Evolutionary conservation across 2,113 vertebrate species (phyloP).

Genomic region (Daphoenositta chrysoptera): DNA sequence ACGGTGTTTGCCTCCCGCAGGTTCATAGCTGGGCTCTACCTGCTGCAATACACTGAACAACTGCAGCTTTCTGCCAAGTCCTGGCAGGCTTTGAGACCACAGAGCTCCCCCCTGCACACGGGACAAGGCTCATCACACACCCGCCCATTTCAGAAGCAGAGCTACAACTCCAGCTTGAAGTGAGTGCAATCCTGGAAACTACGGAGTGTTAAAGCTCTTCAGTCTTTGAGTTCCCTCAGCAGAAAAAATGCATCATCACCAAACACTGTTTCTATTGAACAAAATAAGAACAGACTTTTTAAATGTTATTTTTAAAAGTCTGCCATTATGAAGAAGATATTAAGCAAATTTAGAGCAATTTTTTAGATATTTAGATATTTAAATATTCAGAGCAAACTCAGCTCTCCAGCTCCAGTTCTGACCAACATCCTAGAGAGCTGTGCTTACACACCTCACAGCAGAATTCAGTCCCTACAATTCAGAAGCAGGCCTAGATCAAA

Average conservation of each 20-base stretch:
- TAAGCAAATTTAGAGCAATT: not conserved
- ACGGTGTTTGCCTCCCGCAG: accelerated
- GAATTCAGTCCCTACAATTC: not conserved
- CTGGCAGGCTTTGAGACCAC: not conserved
- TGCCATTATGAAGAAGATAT: not conserved
- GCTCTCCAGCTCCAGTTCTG: not conserved
- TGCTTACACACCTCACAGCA: not conserved
- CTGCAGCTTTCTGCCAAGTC: not conserved
- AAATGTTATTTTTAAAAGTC: not conserved
- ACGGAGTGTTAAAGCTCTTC: not conserved
- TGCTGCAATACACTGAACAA: not conserved
- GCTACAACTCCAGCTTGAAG: not conserved
- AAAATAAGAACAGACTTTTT: not conserved
- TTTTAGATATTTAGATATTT: not conserved
- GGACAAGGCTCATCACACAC: not conserved
- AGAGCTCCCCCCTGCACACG: not conserved
- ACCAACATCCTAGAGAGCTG: not conserved
- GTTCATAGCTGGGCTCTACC: not conserved
- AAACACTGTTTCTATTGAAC: not conserved
- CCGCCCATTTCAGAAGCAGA: not conserved
- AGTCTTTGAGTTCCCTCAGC: not conserved
- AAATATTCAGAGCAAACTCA: not conserved
- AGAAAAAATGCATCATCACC: not conserved
- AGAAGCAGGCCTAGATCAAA: not conserved
- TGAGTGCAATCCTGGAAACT: not conserved